phyloP scores from a whole-genome alignment of 2,888 invertebrate species.

The Teinopalpus imperialis region DNA sequence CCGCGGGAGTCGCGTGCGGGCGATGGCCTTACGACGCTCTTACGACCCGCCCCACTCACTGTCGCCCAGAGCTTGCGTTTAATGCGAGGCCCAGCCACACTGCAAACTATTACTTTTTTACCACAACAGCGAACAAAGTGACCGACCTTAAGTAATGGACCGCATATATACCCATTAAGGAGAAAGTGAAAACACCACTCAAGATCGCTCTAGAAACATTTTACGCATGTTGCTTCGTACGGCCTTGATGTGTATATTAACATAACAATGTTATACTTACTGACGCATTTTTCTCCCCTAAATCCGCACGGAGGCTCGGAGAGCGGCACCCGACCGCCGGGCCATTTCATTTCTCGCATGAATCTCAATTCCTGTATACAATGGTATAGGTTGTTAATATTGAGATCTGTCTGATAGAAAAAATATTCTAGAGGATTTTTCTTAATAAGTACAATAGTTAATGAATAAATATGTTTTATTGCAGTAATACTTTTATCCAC shows the following conservation, averaged over 20 bases:
- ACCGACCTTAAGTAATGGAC: conserved; percentile 28
- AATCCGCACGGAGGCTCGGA: conserved; percentile 96
- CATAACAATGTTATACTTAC: conserved; percentile 81
- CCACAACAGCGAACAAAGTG: conserved; percentile 42
- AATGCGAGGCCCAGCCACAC: conserved; percentile 50
- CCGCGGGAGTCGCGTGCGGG: conserved; percentile 48
- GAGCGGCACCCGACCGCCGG: conserved; percentile 87
- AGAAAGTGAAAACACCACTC: conserved; percentile 22
- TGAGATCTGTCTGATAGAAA: background rate
- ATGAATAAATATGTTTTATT: too few species aligned
- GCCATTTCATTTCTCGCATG: conserved; percentile 89
- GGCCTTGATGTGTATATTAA: conserved; percentile 27
- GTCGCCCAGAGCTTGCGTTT: conserved; percentile 58
- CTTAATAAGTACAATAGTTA: too few species aligned
- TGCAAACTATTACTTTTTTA: conserved; percentile 55
- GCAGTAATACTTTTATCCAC: too few species aligned
- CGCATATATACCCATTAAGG: conserved; percentile 26
- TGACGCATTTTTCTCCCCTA: conserved; percentile 92
- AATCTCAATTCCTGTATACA: conserved; percentile 86
- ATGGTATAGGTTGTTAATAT: conserved; percentile 2
- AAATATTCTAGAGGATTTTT: too few species aligned
- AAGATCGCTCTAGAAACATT: conserved; percentile 18
- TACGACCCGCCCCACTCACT: conserved; percentile 57
- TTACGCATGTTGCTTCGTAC: conserved; percentile 6
- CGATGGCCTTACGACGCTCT: conserved; percentile 57